Evolutionary conservation across 1,140 invertebrate genomes (phyloP), one percentile per base, ranked within the genome.

Genomic region (Anoplophora glabripennis): DNA sequence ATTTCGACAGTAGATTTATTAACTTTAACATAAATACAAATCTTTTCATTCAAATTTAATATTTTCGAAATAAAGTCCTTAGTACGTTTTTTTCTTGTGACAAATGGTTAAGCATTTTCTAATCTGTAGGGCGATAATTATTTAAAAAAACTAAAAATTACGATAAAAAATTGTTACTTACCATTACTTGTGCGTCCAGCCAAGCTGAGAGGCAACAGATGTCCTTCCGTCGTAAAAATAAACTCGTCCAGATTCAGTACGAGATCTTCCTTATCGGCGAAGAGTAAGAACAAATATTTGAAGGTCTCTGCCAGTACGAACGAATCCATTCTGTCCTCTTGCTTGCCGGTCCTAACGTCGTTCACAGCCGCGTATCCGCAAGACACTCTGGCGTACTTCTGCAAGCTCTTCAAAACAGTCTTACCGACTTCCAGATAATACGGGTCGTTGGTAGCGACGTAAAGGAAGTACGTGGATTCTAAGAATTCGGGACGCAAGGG

Each of bases 251-350:
- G 77, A 75, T 98, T 89, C 17, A 99, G 77, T 18, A 92, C 78
- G 12, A 98, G 75, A 72, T 99, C 94, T 37, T 83, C 84, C 40
- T 91, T 86, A 62, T 97, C 91, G 7, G 93, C 86, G 76, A 98
- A 99, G 53, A 99, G 78, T 69, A 99, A 82, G 77, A 89, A 99
- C 7, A 99, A 79, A 77, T 99, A 99, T 76, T 99, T 99, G 64
- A 99, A 93, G 2, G 96, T 99, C 79, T 99, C 96, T 0, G 96
- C 92, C 0, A 99, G 79, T 1, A 99, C 94, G 80, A 96, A 99
- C 0, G 94, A 98, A 73, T 99, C 96, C 95, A 99, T 97, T 65
- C 95, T 84, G 72, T 97, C 94, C 75, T 96, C 93, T 64, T 82
- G 79, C 46, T 87, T 85, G 46, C 56, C 64, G 9, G 93, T 96